Base-by-base conservation (phyloP, 1,140 invertebrate species). In the Gonioctena quinquepunctata region DNA sequence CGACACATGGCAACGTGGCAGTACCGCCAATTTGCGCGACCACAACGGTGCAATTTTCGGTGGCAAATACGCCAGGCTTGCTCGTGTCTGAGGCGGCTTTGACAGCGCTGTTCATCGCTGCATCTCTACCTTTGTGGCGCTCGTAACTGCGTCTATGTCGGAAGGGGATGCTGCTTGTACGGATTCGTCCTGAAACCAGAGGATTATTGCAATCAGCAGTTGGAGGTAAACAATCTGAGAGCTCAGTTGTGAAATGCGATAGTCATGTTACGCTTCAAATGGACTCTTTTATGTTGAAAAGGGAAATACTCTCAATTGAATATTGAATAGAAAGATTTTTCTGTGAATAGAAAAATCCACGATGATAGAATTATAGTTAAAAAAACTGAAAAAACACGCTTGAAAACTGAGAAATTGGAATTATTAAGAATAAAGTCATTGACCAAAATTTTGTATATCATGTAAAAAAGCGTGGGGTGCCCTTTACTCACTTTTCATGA, bases 21-120 rank as follows among this genome's bases (percentile, higher is more conserved):
- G 90, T 90, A 42, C 90, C 89, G 62, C 90, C 90, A 68, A 87
- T 90, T 82, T 92, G 91, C 18, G 90, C 90, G n/a, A 89, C 86
- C 42, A 92, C 88, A 28, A 90, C 86, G 27, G 86, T 87, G 66
- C 86, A 87, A 70, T 87, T 87, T 75, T 86, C 84, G 16, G 86
- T 87, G 42, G 82, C 82, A 74, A 87, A 87, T 25, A 82, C 76
- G 49, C 73, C 72, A 1, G 71, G 57, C 54, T 75, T 76, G 26
- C 71, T 74, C 19, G 66, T 70, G 26, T 70, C 62, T 18, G 63
- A 60, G 42, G 64, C 21, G 16, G 60, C 68, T 66, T 78, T 78
- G 8, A 75, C 71, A n/a, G 65, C 62, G 50, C 71, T 76, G 23
- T 68, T 70, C 19, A 64, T 59, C 23, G 68, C 68, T 21, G 79